phyloP scores from a whole-genome alignment of 2,797 vertebrate species.

The Peromyscus attwateri region DNA sequence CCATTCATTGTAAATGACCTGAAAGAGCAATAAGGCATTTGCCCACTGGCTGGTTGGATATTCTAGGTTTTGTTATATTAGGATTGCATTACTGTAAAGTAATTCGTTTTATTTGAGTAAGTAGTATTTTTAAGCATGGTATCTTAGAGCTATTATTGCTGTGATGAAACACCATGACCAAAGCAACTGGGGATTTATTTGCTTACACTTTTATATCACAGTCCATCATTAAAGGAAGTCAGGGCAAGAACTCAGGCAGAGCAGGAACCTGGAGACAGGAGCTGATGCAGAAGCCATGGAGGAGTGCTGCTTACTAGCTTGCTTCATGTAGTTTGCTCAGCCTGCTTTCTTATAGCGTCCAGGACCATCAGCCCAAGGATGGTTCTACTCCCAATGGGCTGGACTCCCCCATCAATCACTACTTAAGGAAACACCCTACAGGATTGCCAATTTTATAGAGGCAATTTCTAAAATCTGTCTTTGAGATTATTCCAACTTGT shows the following conservation, averaged over 20 bases:
- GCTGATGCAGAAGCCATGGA: not conserved
- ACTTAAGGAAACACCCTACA: not conserved
- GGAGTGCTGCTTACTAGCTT: not conserved
- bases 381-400: not conserved
- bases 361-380: not conserved
- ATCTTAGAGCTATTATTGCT: not conserved
- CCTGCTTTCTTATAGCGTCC: not conserved
- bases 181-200: not conserved
- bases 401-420: no score
- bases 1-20: not conserved
- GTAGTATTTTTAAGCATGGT: conserved; percentile 54
- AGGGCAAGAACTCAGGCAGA: not conserved
- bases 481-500: not conserved
- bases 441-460: not conserved
- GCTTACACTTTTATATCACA: not conserved
- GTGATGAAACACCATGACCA: not conserved
- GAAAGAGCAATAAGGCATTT: conserved; percentile 30
- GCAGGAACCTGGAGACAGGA: not conserved
- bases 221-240: not conserved
- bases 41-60: not conserved
- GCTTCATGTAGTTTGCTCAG: not conserved
- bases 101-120: conserved; percentile 60
- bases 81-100: conserved; percentile 5
- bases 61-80: conserved; percentile 48
- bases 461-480: not conserved